phyloP scores from a whole-genome alignment of 2,797 vertebrate genomes.

The Micromesistius poutassou region DNA sequence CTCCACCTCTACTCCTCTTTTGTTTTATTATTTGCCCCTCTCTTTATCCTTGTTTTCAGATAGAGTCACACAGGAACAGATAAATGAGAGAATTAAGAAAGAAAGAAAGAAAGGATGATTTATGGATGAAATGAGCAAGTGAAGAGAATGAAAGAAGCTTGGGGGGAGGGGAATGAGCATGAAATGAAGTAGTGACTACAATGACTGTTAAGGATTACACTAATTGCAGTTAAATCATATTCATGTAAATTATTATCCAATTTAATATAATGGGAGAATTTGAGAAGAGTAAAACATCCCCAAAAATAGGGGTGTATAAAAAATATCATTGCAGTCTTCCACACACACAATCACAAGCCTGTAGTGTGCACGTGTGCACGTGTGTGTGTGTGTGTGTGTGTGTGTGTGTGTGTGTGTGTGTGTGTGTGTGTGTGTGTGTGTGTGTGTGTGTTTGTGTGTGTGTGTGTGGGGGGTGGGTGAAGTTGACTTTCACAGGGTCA shows the following conservation, averaged over 20 bases:
- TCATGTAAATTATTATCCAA: not conserved
- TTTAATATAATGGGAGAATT: not conserved
- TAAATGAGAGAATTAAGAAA: not conserved
- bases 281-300: not conserved
- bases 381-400: too few relatives aligned
- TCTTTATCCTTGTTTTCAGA: not conserved
- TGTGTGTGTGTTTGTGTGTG: too few relatives aligned
- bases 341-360: not conserved
- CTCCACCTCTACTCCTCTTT: too few relatives aligned
- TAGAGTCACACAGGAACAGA: not conserved
- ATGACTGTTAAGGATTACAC: not conserved
- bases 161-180: not conserved
- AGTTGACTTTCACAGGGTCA: slow-evolving; percentile 51
- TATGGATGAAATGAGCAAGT: not conserved
- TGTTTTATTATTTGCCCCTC: too few relatives aligned
- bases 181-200: not conserved
- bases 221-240: slow-evolving; percentile 1
- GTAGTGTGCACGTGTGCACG: too few relatives aligned
- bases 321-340: not conserved
- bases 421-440: not conserved
- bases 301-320: not conserved
- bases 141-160: slow-evolving; percentile 3
- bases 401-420: too few relatives aligned
- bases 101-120: not conserved
- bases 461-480: not conserved